phyloP scores from a whole-genome alignment of 2,113 vertebrate species.

The Redunca redunca region DNA sequence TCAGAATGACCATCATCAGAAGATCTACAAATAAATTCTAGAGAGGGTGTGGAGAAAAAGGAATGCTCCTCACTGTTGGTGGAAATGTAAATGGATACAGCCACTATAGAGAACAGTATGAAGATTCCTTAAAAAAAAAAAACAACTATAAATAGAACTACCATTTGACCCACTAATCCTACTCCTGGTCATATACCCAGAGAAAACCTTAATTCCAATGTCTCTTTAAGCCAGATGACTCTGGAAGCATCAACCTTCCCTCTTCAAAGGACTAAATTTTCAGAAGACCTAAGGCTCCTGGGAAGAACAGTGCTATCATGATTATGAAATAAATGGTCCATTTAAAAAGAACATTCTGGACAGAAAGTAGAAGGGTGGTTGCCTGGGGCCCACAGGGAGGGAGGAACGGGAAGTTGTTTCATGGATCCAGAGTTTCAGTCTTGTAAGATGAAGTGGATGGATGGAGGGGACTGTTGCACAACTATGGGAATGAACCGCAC shows the following conservation, averaged over 20 bases:
- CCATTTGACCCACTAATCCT: background rate
- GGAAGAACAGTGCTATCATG: background rate
- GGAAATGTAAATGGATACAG: background rate
- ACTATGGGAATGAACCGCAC: too few relatives aligned
- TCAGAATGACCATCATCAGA: background rate
- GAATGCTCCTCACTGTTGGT: background rate
- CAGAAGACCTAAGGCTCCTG: background rate
- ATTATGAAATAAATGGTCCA: background rate
- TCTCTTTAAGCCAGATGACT: background rate
- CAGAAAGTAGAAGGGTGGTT: background rate
- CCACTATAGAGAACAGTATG: background rate
- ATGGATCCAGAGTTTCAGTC: background rate
- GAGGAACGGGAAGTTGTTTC: background rate
- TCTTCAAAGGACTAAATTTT: background rate
- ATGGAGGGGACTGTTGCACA: background rate
- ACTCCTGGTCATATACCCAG: background rate
- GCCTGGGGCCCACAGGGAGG: fast-evolving
- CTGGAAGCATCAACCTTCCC: background rate
- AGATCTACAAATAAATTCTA: background rate
- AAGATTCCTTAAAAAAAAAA: background rate
- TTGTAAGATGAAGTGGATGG: background rate
- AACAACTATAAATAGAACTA: background rate
- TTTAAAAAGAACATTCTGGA: background rate
- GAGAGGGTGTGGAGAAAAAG: background rate
- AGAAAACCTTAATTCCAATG: background rate